Evolutionary conservation across 2,113 vertebrate genomes (phyloP), one percentile per base, ranked within the genome.

Genomic region (Theristicus caerulescens): DNA sequence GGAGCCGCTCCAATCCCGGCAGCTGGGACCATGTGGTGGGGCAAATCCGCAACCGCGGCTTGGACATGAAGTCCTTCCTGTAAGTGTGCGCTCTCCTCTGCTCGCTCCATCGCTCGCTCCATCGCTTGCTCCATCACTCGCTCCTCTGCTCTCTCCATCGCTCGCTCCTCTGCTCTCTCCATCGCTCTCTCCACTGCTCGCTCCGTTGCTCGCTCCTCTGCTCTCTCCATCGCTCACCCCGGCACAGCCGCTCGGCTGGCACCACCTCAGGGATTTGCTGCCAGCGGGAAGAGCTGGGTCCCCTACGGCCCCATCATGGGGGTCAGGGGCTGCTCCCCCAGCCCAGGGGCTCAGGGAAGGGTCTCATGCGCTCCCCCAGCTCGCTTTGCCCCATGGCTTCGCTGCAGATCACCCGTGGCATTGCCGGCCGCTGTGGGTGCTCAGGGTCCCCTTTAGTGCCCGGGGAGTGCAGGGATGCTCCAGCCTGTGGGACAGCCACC

Each of bases 21-120:
- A 99, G 99, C 98, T 99, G 99, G 99, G 99, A 99, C 98, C 99
- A 99, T 97, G 98, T 99, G 99, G 99, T 99, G 99, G 99, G 99
- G 97, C 99, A 99, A 98, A 99, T 99, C 97, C 98, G 98, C 97
- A 99, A 98, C 97, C 99, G 99, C 29, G 99, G 99, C 98, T 98
- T 99, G 98, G 99, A 99, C 95, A 99, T 99, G 98, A 99, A 99
- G 97, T 99, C 99, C 96, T 99, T 99, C 97, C 98, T 99, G 99
- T 99, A 99, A 99, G 99, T 99, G 74, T 89, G 87, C 76, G 78
- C 31, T 34, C 58, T 46, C 24, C 46, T 9, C 7, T 8, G 18
- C 36, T 13, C 29, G 32, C 71, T 49, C 47, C 38, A 8, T 26
- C 34, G 25, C 38, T 38, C 49, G 57, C 64, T 74, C 52, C 70